A percentile compares a stretch with the other conserved stretches of the same genome.
Conservation (phyloP, 2,797 vertebrate species). For the Ctenochaetus hawaiiensis region DNA sequence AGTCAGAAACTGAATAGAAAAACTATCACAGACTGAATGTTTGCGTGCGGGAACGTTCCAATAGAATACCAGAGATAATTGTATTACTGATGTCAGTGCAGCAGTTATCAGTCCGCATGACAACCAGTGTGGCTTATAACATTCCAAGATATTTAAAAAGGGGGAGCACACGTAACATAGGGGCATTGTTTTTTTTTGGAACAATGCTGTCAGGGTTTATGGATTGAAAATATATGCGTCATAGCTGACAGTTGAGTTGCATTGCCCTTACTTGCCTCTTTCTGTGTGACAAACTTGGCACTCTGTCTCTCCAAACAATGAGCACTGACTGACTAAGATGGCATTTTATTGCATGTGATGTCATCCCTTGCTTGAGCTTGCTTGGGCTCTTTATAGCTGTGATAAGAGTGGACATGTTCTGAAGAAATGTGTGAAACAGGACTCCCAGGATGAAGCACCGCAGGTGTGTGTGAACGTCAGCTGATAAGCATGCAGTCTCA, state of each 20-base stretch:
- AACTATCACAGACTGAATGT: constrained; percentile 38
- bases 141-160: constrained; percentile 12
- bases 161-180: constrained; percentile 5
- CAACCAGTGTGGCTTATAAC: constrained; percentile 1
- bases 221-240: constrained; percentile 30
- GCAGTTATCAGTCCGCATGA: background rate
- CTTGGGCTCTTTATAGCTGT: constrained; percentile 16
- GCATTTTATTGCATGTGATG: constrained; percentile 70
- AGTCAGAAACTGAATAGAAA: constrained; percentile 32
- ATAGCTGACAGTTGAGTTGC: constrained; percentile 38
- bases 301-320: constrained; percentile 56
- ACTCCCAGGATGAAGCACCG: constrained; percentile 58
- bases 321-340: constrained; percentile 56
- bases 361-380: constrained; percentile 61
- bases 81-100: constrained; percentile 19
- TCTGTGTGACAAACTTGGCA: constrained; percentile 61
- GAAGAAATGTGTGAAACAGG: constrained; percentile 65
- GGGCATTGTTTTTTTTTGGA: constrained; percentile 17
- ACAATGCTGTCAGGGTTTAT: constrained; percentile 39
- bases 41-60: constrained; percentile 38
- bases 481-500: constrained; percentile 71
- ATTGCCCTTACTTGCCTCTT: constrained; percentile 55
- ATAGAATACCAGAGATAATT: constrained; percentile 24
- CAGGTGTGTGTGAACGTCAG: constrained; percentile 78
- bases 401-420: constrained; percentile 73